A percentile compares a stretch with the other conserved stretches of the same genome.
Conservation (phyloP, 2,113 vertebrate genomes). For the Boulengeromyrus knoepffleri region DNA sequence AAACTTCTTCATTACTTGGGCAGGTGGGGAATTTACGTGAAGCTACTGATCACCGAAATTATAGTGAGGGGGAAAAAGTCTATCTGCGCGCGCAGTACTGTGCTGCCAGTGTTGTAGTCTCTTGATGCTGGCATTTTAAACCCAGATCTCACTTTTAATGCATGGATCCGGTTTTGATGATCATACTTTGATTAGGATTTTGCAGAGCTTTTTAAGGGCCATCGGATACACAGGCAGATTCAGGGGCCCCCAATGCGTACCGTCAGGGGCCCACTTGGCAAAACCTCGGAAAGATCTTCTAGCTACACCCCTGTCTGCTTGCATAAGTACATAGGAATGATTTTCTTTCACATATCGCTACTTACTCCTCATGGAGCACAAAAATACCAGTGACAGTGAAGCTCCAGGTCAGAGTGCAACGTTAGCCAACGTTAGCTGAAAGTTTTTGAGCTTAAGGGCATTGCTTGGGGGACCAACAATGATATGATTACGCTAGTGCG, state of each 20-base stretch:
- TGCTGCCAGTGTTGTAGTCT: neutral
- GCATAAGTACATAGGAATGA: neutral
- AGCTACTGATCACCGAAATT: neutral
- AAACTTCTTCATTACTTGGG: neutral
- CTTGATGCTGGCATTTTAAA: neutral
- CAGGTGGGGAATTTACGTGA: neutral
- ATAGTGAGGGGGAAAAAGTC: neutral
- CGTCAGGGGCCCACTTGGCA: neutral
- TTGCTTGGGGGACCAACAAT: neutral
- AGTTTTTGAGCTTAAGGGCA: neutral
- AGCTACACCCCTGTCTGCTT: neutral
- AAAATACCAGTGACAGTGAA: neutral
- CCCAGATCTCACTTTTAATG: neutral
- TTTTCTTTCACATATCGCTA: neutral
- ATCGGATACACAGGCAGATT: neutral
- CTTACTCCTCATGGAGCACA: neutral
- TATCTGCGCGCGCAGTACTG: neutral
- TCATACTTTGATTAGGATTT: neutral
- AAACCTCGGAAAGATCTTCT: neutral
- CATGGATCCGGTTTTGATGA: neutral
- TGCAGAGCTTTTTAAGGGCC: neutral
- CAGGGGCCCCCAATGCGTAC: neutral
- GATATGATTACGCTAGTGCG: neutral
- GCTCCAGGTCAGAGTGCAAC: neutral
- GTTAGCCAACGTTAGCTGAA: too few species aligned